Evolutionary conservation across 2,113 vertebrate species (phyloP).

Genomic region (Donacobius atricapilla): DNA sequence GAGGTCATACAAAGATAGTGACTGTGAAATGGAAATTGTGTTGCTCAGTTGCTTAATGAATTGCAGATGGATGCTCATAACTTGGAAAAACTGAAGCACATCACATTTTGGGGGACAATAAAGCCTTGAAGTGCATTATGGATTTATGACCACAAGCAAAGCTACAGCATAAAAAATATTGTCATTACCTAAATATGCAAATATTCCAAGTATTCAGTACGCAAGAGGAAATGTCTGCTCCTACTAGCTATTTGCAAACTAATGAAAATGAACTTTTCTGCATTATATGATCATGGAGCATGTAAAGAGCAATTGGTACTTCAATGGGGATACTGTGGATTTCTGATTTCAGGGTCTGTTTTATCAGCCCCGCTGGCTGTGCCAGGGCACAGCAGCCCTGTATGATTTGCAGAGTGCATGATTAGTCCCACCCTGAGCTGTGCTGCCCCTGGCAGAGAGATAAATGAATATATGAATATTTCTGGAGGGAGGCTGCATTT

Average conservation of each 20-base stretch:
- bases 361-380: not conserved
- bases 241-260: conserved; percentile 16
- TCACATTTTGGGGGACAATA: not conserved
- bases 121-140: not conserved
- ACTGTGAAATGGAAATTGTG: conserved; percentile 17
- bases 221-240: not conserved
- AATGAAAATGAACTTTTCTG: conserved; percentile 40
- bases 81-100: not conserved
- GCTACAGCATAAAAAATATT: not conserved
- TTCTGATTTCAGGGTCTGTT: not conserved
- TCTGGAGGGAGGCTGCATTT: not conserved
- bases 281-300: not conserved
- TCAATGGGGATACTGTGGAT: not conserved
- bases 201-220: not conserved
- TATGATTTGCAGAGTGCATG: not conserved
- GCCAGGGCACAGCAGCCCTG: not conserved
- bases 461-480: not conserved
- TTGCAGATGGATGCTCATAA: not conserved
- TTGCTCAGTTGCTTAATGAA: conserved; percentile 14
- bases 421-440: not conserved
- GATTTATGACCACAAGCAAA: conserved; percentile 19
- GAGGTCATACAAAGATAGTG: not conserved
- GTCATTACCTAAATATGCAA: conserved; percentile 37
- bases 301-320: not conserved
- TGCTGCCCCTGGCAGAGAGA: not conserved